Conservation (phyloP, 2,113 vertebrate species). For the Hydrolagus affinis region DNA sequence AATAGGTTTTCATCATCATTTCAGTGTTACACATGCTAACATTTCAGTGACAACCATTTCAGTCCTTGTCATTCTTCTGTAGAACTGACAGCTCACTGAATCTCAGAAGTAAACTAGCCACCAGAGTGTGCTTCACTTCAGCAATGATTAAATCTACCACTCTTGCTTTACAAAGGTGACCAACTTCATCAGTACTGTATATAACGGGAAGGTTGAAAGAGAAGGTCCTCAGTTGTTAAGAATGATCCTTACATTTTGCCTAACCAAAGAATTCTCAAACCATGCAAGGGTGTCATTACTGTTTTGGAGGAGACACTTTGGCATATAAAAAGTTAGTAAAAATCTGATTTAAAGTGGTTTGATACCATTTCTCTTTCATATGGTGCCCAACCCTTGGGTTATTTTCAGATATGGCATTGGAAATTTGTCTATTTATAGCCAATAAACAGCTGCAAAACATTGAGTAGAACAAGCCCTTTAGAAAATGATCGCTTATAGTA, state of each 20-base stretch:
- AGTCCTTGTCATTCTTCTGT: no score
- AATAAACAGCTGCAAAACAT: no score
- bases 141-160: no score
- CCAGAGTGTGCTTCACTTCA: not conserved
- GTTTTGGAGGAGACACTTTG: not conserved
- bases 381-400: no score
- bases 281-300: not conserved
- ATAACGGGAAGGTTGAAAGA: no score
- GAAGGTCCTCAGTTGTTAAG: not conserved
- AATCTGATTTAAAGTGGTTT: not conserved
- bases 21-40: no score
- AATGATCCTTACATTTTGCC: constrained; percentile 1
- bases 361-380: no score
- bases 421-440: not conserved
- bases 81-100: not conserved
- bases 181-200: no score
- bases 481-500: not conserved
- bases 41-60: no score
- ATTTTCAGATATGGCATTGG: not conserved
- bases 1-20: no score
- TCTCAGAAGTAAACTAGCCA: not conserved
- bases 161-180: no score
- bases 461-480: not conserved
- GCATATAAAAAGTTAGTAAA: not conserved
- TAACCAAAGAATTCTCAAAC: no score